Base-by-base conservation (phyloP, 1,140 invertebrate species). In the Oryzaephilus surinamensis region DNA sequence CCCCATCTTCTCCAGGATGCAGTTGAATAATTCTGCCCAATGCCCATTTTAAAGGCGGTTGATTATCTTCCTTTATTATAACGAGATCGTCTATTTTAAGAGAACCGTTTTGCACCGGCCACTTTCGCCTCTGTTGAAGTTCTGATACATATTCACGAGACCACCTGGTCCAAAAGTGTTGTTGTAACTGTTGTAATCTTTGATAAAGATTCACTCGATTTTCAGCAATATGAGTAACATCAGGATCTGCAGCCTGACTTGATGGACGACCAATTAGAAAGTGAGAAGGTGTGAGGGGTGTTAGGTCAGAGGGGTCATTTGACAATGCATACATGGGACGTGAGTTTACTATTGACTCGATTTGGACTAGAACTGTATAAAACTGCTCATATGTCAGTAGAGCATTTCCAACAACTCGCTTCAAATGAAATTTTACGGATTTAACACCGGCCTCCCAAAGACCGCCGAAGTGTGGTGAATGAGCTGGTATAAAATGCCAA, bases 401-500 rank as follows among this genome's bases (percentile, higher is more conserved):
- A 3, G 2, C 11, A 24, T 24, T 19, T n/a, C 23, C 11, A 14
- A 29, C 33, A 16, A 45, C 32, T 14, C 38, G 43, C 18, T 48
- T 33, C 6, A 64, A 37, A 44, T 63, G 61, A 19, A 43, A 39
- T 41, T 69, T 69, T 3, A 57, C 44, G 14, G 43, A 46, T 47
- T 63, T 63, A 0, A 69, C 54, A 1, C 46, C 56, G 2, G 55
- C 44, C 44, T 69, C 66, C 52, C 60, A 64, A 16, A 45, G 4
- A 2, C 65, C 65, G 14, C 64, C 64, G 30, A 67, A 61, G 49
- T 67, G 56, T 4, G 61, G 58, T 6, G 61, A 52, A 4, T 31
- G n/a, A 18, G 64, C 55, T 1, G 63, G 59, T 39, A 60, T 59
- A 34, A 67, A 63, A 12, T 59, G 36, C 57, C 62, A 66, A 19